Conservation (phyloP, 2,797 vertebrate genomes). For the Anguilla obscura region DNA sequence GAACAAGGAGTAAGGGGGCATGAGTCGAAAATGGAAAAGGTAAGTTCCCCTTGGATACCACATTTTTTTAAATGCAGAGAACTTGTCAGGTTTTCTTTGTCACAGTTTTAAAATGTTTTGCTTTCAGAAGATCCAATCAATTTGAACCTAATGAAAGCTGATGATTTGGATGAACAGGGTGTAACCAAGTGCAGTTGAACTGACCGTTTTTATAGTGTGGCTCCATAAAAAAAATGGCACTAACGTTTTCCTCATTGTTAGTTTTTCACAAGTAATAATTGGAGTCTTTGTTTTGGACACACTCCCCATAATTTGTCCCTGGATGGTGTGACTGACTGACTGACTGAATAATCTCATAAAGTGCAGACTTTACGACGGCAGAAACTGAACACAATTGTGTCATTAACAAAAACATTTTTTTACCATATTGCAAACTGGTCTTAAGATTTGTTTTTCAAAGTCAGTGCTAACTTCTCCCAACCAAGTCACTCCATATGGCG, state of each 20-base stretch:
- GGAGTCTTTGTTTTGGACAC: not conserved
- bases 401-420: not conserved
- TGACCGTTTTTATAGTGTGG: not conserved
- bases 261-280: not conserved
- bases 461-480: conserved; percentile 9
- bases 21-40: not conserved
- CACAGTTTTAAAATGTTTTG: not conserved
- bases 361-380: not conserved
- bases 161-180: not conserved
- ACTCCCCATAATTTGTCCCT: not conserved
- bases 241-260: not conserved
- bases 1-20: not conserved
- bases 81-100: not conserved
- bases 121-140: too few relatives aligned
- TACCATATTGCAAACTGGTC: not conserved
- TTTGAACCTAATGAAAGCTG: too few relatives aligned
- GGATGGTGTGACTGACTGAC: not conserved
- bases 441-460: not conserved
- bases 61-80: not conserved
- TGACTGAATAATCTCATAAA: not conserved
- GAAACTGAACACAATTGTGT: not conserved
- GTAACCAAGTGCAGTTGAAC: not conserved
- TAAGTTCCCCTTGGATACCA: not conserved
- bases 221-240: not conserved
- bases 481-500: conserved; percentile 44